Base-by-base conservation (phyloP, 1,140 invertebrate species). In the Branchinecta lindahli region DNA sequence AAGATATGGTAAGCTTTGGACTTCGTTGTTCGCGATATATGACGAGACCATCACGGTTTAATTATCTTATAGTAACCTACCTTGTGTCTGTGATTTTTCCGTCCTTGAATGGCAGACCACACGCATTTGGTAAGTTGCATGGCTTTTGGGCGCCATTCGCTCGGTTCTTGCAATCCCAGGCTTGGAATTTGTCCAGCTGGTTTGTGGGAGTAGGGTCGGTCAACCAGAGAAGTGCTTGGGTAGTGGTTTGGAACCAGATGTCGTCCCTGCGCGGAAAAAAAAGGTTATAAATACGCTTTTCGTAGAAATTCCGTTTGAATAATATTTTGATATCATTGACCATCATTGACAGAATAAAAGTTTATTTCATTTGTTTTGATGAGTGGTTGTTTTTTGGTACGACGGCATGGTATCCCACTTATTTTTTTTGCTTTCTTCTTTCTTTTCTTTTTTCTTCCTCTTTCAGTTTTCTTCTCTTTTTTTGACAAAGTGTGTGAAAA, bases 181-280 rank as follows among this genome's bases (percentile, higher is more conserved):
- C 80, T 72, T 91, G 90, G 74, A 86, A 92, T 73, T 84, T 86
- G 73, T 80, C 83, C 2, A 94, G 76, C 12, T 85, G 78, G 73
- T 86, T 87, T 4, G 84, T 76, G 15, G 88, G 79, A 75, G 86
- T 86, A 0, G 92, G 92, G 75, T 94, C 90, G 4, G 90, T 92
- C 79, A 95, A 90, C 89, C 92, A 95, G 15, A 88, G 87, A 21
- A 95, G 79, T 33, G 89, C 86, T 81, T 96, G 91, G 0, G 92
- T 93, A n/a, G 86, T 84, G 0, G 92, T 94, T 8, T 94, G 88
- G 75, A 92, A 92, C 82, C 89, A 94, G 8, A 94, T 91, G 76
- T 95, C 91, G 71, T 87, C 84, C 74, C 90, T 92, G 78, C 8
- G 77, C 81, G 69, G 68, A 74, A 66, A 68, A 68, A 71, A 71